Base-by-base conservation (phyloP, 2,797 vertebrate species). In the Neopelma chrysocephalum region DNA sequence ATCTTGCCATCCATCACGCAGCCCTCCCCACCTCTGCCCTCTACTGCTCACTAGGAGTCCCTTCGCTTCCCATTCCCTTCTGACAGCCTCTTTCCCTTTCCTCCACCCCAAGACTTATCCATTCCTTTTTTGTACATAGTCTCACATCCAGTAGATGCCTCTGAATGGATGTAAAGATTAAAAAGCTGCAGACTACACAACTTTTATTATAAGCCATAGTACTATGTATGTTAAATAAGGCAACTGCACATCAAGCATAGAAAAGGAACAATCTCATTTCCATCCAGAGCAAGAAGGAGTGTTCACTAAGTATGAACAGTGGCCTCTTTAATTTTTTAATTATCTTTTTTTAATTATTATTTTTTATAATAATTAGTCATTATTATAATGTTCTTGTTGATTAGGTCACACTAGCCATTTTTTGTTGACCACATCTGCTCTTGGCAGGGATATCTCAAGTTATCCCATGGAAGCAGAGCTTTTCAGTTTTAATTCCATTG, bases 161-260 rank as follows among this genome's bases (percentile, higher is more conserved):
- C 97, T 91, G 69, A 97, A 95, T 95, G 96, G 97, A 97, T 93
- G 93, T 96, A 97, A 97, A 97, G 95, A 96, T 96, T 97, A 95
- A 97, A 86, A 96, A 94, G 97, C 97, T 97, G 97, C 96, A 97
- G 94, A 97, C 90, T 97, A 98, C 97, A 95, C 96, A 97, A 93
- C 48, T 97, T 98, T 97, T 96, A 96, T 97, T 97, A 98, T 96
- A 98, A 98, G 98, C 98, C 98, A 98, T 98, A 98, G 97, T 95
- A 98, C 92, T 97, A 94, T 95, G 66, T 97, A 93, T 94, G 64
- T 96, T 97, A 81, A 95, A 97, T 93, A 95, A 93, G 81, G 88
- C 88, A 96, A 95, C 91, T 94, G 87, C 96, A 87, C 65, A 91
- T 94, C 95, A 87, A 95, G 62, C 86, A 87, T 92, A 95, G 77